Evolutionary conservation across 2,113 vertebrate genomes (phyloP).

Genomic region (Myotis davidii): DNA sequence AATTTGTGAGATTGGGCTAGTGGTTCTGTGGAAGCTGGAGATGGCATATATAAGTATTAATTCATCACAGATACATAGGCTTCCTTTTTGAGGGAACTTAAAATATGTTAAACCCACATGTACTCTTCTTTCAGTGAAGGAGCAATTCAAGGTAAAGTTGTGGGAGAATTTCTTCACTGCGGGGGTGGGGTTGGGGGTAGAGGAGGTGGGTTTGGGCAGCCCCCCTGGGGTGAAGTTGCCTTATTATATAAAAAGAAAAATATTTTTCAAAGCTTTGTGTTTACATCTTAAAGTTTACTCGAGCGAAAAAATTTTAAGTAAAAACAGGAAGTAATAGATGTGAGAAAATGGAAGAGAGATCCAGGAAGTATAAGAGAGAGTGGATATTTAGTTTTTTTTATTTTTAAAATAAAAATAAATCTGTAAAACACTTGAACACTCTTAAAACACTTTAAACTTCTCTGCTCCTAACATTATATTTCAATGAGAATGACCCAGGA

Average conservation of each 20-base stretch:
- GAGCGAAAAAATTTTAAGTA: not conserved
- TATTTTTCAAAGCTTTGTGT: constrained; percentile 31
- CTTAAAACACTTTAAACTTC: constrained; percentile 21
- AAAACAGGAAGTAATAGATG: constrained; percentile 5
- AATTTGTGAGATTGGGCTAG: not conserved
- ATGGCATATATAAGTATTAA: not conserved
- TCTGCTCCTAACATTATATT: not conserved
- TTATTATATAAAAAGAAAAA: constrained; percentile 25
- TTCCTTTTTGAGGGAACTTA: not conserved
- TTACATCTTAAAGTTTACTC: not conserved
- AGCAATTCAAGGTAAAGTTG: not conserved
- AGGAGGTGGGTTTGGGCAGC: not conserved
- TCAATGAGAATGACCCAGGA: not conserved
- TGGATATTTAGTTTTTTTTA: not conserved
- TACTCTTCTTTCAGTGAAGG: not conserved
- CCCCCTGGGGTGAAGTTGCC: not conserved
- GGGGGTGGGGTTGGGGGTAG: no score
- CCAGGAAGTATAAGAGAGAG: not conserved
- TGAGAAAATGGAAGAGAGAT: not conserved
- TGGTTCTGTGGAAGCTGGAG: not conserved
- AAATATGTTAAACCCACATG: not conserved
- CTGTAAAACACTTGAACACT: not conserved
- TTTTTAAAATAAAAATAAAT: not conserved
- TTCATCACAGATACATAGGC: not conserved
- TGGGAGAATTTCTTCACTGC: not conserved